Percentiles rank a stretch among this genome's conserved stretches.
Conservation (phyloP, 2,888 invertebrate genomes). For the Eupithecia insigniata region DNA sequence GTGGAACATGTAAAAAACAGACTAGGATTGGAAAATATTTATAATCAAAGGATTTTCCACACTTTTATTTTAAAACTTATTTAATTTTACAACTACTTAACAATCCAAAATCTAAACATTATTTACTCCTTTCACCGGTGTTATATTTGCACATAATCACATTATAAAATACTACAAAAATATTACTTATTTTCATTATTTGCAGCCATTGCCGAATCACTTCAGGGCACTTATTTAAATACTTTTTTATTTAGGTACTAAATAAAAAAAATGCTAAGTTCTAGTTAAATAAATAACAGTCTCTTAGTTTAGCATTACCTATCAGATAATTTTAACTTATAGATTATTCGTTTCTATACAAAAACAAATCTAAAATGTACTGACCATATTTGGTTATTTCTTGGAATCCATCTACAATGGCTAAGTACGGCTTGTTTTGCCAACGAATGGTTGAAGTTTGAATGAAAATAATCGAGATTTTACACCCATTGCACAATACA, state of each 20-base stretch:
- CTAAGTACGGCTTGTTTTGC: background rate
- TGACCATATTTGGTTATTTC: background rate
- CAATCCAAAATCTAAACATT: background rate
- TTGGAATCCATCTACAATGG: background rate
- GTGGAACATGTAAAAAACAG: background rate
- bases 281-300: conserved; percentile 32
- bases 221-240: background rate
- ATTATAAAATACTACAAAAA: background rate
- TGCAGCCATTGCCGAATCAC: background rate
- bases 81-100: background rate
- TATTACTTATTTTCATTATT: background rate
- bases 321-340: conserved; percentile 1
- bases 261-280: background rate
- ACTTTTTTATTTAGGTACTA: background rate
- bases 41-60: background rate
- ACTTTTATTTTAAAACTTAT: conserved; percentile 1
- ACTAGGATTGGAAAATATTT: background rate
- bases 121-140: background rate
- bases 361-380: background rate
- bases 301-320: conserved; percentile 17
- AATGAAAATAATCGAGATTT: background rate
- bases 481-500: background rate
- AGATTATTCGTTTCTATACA: background rate
- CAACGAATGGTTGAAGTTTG: background rate
- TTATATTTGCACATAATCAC: background rate